Base-by-base conservation (phyloP, 1,140 invertebrate species). In the Trigoniulus corallinus region DNA sequence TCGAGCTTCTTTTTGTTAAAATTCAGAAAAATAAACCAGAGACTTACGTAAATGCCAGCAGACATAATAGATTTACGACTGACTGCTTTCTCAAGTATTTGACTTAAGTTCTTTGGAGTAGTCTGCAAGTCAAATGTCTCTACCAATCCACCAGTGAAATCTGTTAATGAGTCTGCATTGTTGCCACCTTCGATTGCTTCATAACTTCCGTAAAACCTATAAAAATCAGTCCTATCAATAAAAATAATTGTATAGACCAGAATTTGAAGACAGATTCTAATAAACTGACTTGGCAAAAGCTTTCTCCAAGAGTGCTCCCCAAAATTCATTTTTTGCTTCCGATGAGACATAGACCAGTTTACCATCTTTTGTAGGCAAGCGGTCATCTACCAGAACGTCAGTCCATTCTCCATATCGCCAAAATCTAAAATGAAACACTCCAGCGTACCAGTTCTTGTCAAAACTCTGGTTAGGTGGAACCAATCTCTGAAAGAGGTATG, bases 381-480 rank as follows among this genome's bases (percentile, higher is more conserved):
- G n/a, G n/a, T n/a, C n/a, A n/a, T n/a, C n/a, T n/a, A n/a, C n/a
- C n/a, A n/a, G n/a, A n/a, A n/a, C n/a, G n/a, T n/a, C n/a, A n/a
- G n/a, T n/a, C n/a, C n/a, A n/a, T n/a, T n/a, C n/a, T n/a, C n/a
- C n/a, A n/a, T n/a, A n/a, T n/a, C n/a, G n/a, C n/a, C n/a, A n/a
- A n/a, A 70, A 73, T 22, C 64, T 59, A 60, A 75, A 75, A 27
- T 61, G 61, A 58, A 76, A 75, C 12, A 74, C 62, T 12, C 70
- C 69, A 53, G 59, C 62, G 53, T 71, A 72, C 50, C 63, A 42
- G 29, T 61, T 57, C 1, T 51, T n/a, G 54, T 79, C 75, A 63
- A 82, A 83, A 27, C 68, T 74, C 61, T 83, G 80, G 57, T 80
- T 78, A 1, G 73, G 69, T 1, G 79, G 79, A 13, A 82, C 74